Percentiles rank a stretch among this genome's conserved stretches.
Conservation (phyloP, 2,888 invertebrate genomes). For the Anaspis maculata region DNA sequence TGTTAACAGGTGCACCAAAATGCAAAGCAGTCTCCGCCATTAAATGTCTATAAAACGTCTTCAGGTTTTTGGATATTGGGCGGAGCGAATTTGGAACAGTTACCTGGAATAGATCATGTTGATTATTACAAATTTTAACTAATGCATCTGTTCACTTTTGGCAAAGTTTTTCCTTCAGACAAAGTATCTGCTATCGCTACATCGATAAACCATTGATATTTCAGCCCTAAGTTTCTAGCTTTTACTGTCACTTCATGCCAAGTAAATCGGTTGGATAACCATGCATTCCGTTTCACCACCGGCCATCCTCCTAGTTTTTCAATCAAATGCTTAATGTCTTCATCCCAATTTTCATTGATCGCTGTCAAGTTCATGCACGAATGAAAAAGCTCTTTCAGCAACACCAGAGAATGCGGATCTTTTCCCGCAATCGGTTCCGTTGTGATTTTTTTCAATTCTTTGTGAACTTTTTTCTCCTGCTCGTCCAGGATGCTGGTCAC, state of each 20-base stretch:
- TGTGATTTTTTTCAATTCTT: slow-evolving; percentile 21
- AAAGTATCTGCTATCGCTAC: too few species aligned
- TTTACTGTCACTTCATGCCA: neutral
- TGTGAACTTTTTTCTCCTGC: too few species aligned
- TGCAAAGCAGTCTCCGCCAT: too few species aligned
- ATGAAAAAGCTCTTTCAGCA: slow-evolving; percentile 37
- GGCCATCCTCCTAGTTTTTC: slow-evolving; percentile 26
- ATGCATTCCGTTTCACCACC: too few species aligned
- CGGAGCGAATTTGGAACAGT: too few species aligned
- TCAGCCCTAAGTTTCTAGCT: slow-evolving; percentile 1
- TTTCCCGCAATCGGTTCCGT: slow-evolving; percentile 12
- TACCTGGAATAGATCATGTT: too few species aligned
- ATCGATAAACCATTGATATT: neutral
- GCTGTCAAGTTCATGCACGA: slow-evolving; percentile 19
- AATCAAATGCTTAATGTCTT: slow-evolving; percentile 11
- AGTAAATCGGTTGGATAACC: neutral
- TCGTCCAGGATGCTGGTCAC: neutral
- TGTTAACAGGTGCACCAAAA: too few species aligned
- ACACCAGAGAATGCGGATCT: slow-evolving; percentile 38
- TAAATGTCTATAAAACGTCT: too few species aligned
- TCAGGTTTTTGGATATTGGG: too few species aligned
- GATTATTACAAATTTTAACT: too few species aligned
- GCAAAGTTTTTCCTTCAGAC: too few species aligned
- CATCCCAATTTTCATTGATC: slow-evolving; percentile 12
- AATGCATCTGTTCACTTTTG: too few species aligned